phyloP scores from a whole-genome alignment of 2,888 invertebrate species.

The Maniola hyperantus region DNA sequence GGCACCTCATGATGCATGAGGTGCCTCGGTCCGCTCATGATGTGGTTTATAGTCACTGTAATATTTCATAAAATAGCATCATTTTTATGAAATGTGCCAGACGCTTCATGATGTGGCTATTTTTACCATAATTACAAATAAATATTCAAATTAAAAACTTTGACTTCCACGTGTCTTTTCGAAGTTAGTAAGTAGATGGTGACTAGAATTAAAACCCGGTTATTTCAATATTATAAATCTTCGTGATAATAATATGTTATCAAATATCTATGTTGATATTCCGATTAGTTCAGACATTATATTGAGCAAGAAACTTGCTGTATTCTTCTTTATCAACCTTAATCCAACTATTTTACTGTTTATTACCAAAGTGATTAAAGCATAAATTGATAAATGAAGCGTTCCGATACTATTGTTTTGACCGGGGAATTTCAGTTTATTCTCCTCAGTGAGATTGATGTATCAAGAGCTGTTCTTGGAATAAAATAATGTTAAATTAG shows the following conservation, averaged over 20 bases:
- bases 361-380: background rate
- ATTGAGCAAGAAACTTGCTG: background rate
- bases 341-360: conserved; percentile 10
- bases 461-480: background rate
- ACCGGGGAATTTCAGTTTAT: background rate
- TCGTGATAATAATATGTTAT: background rate
- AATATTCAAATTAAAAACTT: background rate
- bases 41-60: too few relatives aligned
- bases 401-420: too few relatives aligned
- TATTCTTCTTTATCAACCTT: conserved; percentile 6
- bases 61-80: too few relatives aligned
- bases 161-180: background rate
- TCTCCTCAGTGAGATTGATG: background rate
- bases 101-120: too few relatives aligned
- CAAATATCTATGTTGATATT: background rate
- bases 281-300: background rate
- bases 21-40: too few relatives aligned
- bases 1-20: too few relatives aligned
- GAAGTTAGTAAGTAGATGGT: background rate
- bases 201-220: background rate
- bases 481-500: background rate
- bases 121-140: too few relatives aligned
- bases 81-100: too few relatives aligned
- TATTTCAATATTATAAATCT: background rate
- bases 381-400: conserved; percentile 10